phyloP scores from a whole-genome alignment of 1,140 invertebrate species.

The Camponotus vicinus region DNA sequence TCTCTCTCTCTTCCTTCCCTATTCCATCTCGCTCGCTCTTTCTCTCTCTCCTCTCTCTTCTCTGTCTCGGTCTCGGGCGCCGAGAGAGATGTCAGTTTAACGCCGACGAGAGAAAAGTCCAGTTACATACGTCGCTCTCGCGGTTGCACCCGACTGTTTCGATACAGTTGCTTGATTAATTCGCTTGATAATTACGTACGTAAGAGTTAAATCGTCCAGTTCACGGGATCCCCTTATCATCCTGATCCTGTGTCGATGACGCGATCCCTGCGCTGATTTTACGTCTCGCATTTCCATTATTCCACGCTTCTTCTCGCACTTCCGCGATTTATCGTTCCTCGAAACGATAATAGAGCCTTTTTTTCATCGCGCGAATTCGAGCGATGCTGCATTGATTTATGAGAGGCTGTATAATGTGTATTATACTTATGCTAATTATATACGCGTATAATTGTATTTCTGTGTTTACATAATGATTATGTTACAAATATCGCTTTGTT shows the following conservation, averaged over 20 bases:
- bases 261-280: neutral
- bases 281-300: neutral
- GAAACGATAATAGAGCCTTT: neutral
- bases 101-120: slow-evolving; percentile 34
- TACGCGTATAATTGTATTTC: too few relatives aligned
- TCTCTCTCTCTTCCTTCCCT: neutral
- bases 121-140: neutral
- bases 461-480: neutral
- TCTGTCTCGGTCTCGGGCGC: slow-evolving; percentile 21
- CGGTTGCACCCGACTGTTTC: slow-evolving; percentile 29
- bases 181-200: slow-evolving; percentile 54
- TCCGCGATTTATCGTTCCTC: neutral
- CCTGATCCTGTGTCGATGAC: slow-evolving; percentile 9
- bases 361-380: neutral
- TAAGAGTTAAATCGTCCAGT: slow-evolving; percentile 35
- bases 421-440: too few relatives aligned
- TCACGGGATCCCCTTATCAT: slow-evolving; percentile 3
- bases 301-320: neutral
- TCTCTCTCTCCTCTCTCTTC: neutral
- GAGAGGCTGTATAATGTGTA: too few relatives aligned
- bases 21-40: neutral
- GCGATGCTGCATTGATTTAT: neutral
- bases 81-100: slow-evolving; percentile 68
- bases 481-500: neutral
- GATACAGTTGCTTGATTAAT: slow-evolving; percentile 55